Conservation (phyloP, 2,797 vertebrate genomes). For the Craterocephalus amniculus region DNA sequence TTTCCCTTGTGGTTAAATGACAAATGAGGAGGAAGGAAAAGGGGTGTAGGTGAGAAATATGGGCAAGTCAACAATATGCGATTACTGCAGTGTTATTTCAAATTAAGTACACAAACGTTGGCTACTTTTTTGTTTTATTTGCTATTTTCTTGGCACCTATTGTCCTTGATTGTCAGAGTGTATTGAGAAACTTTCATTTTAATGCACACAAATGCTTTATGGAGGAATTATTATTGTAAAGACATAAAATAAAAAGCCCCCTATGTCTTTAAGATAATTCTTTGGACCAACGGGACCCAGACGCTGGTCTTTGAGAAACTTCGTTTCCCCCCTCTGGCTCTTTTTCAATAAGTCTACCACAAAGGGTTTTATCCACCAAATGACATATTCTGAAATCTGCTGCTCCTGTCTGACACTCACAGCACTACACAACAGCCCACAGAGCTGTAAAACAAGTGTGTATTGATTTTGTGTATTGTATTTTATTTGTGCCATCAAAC, state of each 20-base stretch:
- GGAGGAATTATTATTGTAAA: background rate
- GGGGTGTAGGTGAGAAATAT: constrained; percentile 5
- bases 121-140: background rate
- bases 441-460: background rate
- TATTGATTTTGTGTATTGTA: too few species aligned
- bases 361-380: background rate
- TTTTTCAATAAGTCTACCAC: background rate
- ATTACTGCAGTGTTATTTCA: background rate
- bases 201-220: background rate
- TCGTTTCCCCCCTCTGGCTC: too few species aligned
- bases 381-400: background rate
- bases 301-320: background rate
- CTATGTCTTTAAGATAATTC: background rate
- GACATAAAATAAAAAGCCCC: background rate
- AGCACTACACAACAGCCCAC: background rate
- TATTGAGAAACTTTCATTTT: background rate
- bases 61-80: background rate
- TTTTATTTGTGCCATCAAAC: background rate
- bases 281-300: background rate
- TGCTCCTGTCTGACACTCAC: too few species aligned
- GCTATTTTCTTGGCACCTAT: background rate
- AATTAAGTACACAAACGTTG: too few species aligned
- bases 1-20: constrained; percentile 18
- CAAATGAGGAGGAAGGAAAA: constrained; percentile 16
- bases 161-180: background rate